Evolutionary conservation across 2,113 vertebrate species (phyloP).

Genomic region (Ia io): DNA sequence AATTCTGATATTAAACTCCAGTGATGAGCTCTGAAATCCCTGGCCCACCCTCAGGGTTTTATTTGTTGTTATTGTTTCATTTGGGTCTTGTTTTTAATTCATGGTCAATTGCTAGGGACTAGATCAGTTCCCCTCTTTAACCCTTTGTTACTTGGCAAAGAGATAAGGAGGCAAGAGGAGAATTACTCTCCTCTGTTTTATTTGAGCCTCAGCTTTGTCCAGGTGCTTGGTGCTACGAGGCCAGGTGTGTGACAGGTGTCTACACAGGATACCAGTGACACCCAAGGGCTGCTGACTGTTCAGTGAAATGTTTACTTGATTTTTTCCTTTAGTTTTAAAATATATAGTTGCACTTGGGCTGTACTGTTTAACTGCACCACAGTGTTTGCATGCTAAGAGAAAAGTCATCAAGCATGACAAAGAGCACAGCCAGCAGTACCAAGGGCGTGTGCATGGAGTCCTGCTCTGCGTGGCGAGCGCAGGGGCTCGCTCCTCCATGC

Average conservation of each 20-base stretch:
- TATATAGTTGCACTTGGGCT: background rate
- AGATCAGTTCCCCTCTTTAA: background rate
- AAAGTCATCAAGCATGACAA: background rate
- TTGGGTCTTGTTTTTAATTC: constrained; percentile 21
- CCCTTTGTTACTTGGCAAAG: constrained; percentile 57
- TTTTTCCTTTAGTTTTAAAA: constrained; percentile 37
- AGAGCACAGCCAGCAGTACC: background rate
- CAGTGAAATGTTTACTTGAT: constrained; percentile 70
- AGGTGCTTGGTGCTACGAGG: constrained; percentile 66
- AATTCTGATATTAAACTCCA: background rate
- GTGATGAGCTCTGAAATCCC: background rate
- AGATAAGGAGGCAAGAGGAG: constrained; percentile 55
- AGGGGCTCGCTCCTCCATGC: accelerated
- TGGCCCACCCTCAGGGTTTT: constrained; percentile 10
- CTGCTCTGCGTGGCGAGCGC: background rate
- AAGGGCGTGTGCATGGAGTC: background rate
- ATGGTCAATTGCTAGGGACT: background rate
- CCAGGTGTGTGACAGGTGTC: constrained; percentile 10
- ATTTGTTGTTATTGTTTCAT: constrained; percentile 14
- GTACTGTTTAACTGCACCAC: background rate
- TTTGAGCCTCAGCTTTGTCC: constrained; percentile 58
- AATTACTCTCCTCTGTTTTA: constrained; percentile 55
- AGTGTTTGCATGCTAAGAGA: background rate
- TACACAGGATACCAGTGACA: background rate
- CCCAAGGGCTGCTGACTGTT: constrained; percentile 64